Evolutionary conservation across 92 coral and sea anemone species (phyloP), one percentile per base, ranked within the genome.

Genomic region (Siderastrea siderea): DNA sequence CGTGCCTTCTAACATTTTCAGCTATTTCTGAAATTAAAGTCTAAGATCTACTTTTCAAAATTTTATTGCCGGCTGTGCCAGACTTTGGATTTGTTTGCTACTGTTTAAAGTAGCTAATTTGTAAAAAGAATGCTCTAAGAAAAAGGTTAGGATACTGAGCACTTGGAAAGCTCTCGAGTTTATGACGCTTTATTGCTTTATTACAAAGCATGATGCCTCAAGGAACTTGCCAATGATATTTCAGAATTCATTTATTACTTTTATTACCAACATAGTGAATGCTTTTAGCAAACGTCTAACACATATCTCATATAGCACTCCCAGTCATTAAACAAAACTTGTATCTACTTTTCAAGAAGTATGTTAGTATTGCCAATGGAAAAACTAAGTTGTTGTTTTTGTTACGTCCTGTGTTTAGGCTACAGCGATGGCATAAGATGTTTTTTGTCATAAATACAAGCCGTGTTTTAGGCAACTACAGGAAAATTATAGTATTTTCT

Each of bases 261-360:
- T 57, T 57, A 57, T 70, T 15, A n/a, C 55, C 54, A 38, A 19
- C 66, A 74, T 46, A 50, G 84, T 14, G 49, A 67, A 52, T 38
- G 65, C 50, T 67, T 68, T 51, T 65, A 65, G 57, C 60, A 26
- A 80, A 80, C 49, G 43, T 48, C 48, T 47, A 10, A 47, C 75
- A 71, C 5, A 47, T 38, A 67, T 14, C 7, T 49, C 17, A 5
- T 52, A 17, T 52, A 73, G 47, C 60, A 2, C 57, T 19, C 14
- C 50, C 47, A 8, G 68, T 59, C 38, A 47, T 71, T 78, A 70
- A 59, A 26, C 78, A 46, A 74, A 74, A 74, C 44, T 81, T 69
- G 69, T 50, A 43, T 52, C 60, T 52, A 66, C 74, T 79, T 19
- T 4, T 38, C 13, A 9, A 2, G 47, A 51, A 16, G 45, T 12